A percentile compares a stretch with the other conserved stretches of the same genome.
Conservation (phyloP, 2,888 invertebrate genomes). For the Cheilosia impressa region DNA sequence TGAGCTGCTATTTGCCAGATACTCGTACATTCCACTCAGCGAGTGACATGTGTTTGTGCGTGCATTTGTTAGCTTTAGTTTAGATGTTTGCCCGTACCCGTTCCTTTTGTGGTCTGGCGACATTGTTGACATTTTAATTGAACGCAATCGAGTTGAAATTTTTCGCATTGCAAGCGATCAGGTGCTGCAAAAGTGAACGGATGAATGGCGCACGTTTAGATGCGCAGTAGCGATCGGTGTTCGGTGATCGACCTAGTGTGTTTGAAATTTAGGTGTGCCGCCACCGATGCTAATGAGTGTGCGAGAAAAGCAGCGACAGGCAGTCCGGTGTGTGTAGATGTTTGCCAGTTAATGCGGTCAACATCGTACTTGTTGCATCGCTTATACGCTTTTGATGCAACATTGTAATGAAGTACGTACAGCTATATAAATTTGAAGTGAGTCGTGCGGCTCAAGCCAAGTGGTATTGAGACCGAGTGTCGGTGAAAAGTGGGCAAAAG, state of each 20-base stretch:
- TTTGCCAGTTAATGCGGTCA: constrained; percentile 54
- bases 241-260: constrained; percentile 67
- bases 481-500: neutral
- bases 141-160: constrained; percentile 60
- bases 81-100: neutral
- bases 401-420: neutral
- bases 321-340: constrained; percentile 17
- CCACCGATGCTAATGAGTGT: constrained; percentile 35
- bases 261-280: constrained; percentile 64
- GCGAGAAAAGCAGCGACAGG: constrained; percentile 15
- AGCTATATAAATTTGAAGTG: neutral
- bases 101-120: constrained; percentile 34
- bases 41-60: constrained; percentile 43
- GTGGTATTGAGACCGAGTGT: neutral
- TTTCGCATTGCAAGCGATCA: constrained; percentile 41
- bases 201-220: constrained; percentile 42
- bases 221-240: constrained; percentile 54
- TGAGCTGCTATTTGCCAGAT: constrained; percentile 24
- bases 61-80: constrained; percentile 55
- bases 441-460: constrained; percentile 1
- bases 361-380: constrained; percentile 7
- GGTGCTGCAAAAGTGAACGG: constrained; percentile 66
- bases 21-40: constrained; percentile 23
- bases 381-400: constrained; percentile 27
- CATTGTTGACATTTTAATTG: constrained; percentile 73